These are phyloP conservation scores for Halictus quadricinctus DNA, from an alignment of 2,888 invertebrate species.

Conservation along the genomic window DNA sequence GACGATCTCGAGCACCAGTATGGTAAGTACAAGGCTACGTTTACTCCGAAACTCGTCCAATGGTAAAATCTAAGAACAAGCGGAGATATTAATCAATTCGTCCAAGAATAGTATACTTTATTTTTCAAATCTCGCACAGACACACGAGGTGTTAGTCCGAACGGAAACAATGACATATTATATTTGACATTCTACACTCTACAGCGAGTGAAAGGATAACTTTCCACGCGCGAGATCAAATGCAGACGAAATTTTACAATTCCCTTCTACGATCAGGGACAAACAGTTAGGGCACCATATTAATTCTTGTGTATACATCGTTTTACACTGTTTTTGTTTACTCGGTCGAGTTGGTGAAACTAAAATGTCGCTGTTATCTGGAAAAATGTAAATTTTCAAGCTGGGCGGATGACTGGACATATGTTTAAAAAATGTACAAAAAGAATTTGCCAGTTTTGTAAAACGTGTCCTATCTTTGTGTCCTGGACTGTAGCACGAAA, in stretches of 20 bases:
- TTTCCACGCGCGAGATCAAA: background rate
- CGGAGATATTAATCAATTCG: background rate
- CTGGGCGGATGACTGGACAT: too few relatives aligned
- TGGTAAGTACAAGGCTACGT: constrained; percentile 57
- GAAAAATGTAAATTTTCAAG: background rate
- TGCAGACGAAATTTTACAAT: background rate
- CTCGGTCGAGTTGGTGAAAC: background rate
- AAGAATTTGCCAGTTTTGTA: too few relatives aligned
- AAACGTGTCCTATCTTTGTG: background rate
- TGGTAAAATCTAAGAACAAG: background rate
- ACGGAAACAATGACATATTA: background rate
- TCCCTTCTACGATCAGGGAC: background rate
- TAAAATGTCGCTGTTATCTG: background rate
- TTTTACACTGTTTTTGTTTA: background rate
- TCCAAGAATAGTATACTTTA: background rate
- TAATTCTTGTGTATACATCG: background rate
- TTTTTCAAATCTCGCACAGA: background rate
- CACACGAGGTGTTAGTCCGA: background rate
- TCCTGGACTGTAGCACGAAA: background rate
- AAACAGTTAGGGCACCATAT: background rate
- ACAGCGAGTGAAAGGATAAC: background rate
- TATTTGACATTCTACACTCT: background rate
- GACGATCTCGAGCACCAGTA: constrained; percentile 43
- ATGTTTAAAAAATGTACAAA: too few relatives aligned
- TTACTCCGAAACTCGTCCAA: background rate